phyloP scores from a whole-genome alignment of 1,140 invertebrate genomes.

The Lutraria rhynchaena region DNA sequence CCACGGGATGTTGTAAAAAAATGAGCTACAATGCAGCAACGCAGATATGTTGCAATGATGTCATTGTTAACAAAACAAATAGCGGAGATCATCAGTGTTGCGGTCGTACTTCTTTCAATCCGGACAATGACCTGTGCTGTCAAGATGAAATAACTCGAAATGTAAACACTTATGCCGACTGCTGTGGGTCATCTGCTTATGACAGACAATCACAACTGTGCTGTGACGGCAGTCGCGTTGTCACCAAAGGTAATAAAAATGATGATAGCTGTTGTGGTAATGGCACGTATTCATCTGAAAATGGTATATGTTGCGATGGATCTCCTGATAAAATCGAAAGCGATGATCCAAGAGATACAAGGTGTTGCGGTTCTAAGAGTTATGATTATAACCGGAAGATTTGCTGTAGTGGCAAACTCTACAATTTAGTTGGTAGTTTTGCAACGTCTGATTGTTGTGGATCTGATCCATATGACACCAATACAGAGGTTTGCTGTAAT shows the following conservation, averaged over 20 bases:
- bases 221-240: not conserved
- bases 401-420: conserved; percentile 31
- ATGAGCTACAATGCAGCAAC: conserved; percentile 8
- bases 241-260: not conserved
- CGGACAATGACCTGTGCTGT: conserved; percentile 29
- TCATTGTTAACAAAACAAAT: not conserved
- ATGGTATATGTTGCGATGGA: conserved; percentile 29
- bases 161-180: not conserved
- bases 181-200: conserved; percentile 13
- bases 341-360: conserved; percentile 10
- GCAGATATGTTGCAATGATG: conserved; percentile 27
- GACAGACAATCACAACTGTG: conserved; percentile 2
- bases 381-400: not conserved
- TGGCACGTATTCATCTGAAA: conserved; percentile 11
- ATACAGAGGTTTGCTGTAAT: conserved; percentile 30
- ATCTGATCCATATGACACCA: not conserved
- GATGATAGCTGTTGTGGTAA: conserved; percentile 43
- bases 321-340: not conserved
- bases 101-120: conserved; percentile 2
- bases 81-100: conserved; percentile 26
- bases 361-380: conserved; percentile 18
- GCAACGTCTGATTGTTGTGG: conserved; percentile 24
- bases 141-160: not conserved
- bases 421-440: not conserved
- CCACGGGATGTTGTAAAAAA: conserved; percentile 27